Evolutionary conservation across 2,797 vertebrate genomes (phyloP).

Genomic region (Melanitta fusca): DNA sequence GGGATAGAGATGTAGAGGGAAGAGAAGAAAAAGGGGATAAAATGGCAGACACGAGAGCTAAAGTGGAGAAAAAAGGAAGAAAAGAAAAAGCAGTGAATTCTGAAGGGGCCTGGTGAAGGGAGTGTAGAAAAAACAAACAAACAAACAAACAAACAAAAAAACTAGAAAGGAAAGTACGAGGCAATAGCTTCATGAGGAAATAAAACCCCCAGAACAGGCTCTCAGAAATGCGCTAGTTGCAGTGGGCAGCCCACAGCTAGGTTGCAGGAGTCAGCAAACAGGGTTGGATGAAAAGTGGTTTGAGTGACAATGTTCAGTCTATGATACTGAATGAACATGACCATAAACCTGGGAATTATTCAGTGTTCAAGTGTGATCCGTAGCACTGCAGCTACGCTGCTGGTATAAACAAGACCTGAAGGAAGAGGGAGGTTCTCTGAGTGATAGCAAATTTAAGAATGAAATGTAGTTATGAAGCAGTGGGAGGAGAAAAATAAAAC

Average conservation of each 20-base stretch:
- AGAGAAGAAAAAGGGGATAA: neutral
- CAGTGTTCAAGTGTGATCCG: neutral
- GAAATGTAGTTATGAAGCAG: constrained; percentile 59
- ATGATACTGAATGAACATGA: neutral
- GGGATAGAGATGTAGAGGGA: neutral
- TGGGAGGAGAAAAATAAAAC: constrained; percentile 70
- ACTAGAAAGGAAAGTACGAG: neutral
- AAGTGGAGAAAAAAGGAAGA: neutral
- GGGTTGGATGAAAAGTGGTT: neutral
- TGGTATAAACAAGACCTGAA: constrained; percentile 44
- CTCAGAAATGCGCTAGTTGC: neutral
- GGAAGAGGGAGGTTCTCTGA: constrained; percentile 13
- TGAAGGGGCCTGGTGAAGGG: neutral
- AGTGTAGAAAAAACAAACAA: neutral
- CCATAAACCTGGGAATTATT: neutral
- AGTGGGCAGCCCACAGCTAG: neutral
- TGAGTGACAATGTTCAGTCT: neutral
- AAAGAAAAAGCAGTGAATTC: neutral
- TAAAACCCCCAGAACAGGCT: neutral
- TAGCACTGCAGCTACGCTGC: neutral
- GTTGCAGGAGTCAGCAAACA: neutral
- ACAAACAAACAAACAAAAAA: neutral
- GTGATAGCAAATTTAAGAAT: constrained; percentile 55
- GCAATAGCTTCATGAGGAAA: neutral
- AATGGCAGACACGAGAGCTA: neutral